A percentile compares a stretch with the other conserved stretches of the same genome.
Evolutionary conservation across 2,888 invertebrate species (phyloP).

Genomic region (Yponomeuta sedellus): DNA sequence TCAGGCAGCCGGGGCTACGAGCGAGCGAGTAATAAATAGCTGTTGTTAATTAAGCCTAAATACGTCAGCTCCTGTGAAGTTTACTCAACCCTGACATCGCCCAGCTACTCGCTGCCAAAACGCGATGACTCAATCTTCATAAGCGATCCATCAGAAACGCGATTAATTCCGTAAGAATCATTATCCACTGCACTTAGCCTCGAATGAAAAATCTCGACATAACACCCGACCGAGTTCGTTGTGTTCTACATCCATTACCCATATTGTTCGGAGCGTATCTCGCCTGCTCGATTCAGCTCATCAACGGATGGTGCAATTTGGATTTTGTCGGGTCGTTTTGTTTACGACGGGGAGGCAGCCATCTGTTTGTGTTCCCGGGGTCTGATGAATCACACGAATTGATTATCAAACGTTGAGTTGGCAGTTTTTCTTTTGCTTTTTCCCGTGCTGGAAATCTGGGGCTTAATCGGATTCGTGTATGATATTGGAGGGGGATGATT

Average conservation of each 20-base stretch:
- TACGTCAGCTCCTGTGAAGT: not conserved
- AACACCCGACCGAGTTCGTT: not conserved
- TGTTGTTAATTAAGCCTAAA: too few species aligned
- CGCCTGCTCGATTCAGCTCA: not conserved
- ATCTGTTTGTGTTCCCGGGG: constrained; percentile 26
- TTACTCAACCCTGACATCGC: constrained; percentile 15
- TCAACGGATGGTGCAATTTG: not conserved
- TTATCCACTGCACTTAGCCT: constrained; percentile 32
- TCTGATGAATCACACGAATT: constrained; percentile 45
- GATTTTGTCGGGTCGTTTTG: not conserved
- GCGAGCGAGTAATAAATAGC: too few species aligned
- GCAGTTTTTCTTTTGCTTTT: constrained; percentile 38
- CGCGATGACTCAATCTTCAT: constrained; percentile 51
- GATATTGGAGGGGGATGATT: constrained; percentile 6
- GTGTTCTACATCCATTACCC: constrained; percentile 5
- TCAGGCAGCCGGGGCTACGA: too few species aligned
- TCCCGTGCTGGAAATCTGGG: not conserved
- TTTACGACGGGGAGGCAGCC: not conserved
- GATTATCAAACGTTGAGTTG: constrained; percentile 59
- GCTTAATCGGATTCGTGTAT: constrained; percentile 6
- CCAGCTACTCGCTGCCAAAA: constrained; percentile 2
- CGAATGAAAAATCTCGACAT: not conserved
- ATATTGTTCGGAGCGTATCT: not conserved
- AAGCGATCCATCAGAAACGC: constrained; percentile 67
- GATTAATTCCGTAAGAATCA: constrained; percentile 71